Percentiles rank a stretch among this genome's conserved stretches.
Evolutionary conservation across 2,888 invertebrate species (phyloP).

Genomic region (Orthosia cruda): DNA sequence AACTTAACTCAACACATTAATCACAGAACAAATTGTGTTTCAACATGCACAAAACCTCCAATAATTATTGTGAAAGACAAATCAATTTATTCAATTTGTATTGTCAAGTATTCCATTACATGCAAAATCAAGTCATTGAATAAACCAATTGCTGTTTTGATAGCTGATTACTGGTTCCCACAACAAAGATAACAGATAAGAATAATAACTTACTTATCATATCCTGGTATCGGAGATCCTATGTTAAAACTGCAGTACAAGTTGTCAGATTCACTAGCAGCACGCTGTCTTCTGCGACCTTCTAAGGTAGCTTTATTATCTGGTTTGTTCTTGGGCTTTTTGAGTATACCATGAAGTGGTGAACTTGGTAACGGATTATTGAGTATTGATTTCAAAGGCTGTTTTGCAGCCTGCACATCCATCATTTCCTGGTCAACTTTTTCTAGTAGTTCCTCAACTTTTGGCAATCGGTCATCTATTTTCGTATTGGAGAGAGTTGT

Average conservation of each 20-base stretch:
- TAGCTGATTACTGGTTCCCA: constrained; percentile 32
- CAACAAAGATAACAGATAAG: constrained; percentile 34
- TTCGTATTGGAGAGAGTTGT: constrained; percentile 86
- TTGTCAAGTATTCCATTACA: constrained; percentile 39
- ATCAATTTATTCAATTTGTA: constrained; percentile 39
- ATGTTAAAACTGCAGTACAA: constrained; percentile 81
- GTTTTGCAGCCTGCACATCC: constrained; percentile 83
- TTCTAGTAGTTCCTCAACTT: constrained; percentile 89
- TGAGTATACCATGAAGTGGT: constrained; percentile 86
- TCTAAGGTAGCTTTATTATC: constrained; percentile 80
- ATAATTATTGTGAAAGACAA: constrained; percentile 35
- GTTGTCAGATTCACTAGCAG: constrained; percentile 90
- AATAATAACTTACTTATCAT: constrained; percentile 82
- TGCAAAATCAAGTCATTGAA: constrained; percentile 50
- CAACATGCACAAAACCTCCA: constrained; percentile 50
- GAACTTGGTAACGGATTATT: constrained; percentile 86
- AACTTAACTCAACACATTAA: constrained; percentile 12
- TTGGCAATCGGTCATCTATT: constrained; percentile 86
- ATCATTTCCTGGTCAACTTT: constrained; percentile 88
- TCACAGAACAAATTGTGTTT: constrained; percentile 40
- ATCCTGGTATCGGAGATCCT: constrained; percentile 81
- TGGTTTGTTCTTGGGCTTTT: constrained; percentile 86
- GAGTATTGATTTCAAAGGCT: constrained; percentile 89
- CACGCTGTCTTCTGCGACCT: constrained; percentile 87
- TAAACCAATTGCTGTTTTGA: constrained; percentile 37